These are phyloP conservation scores for Ostrea edulis DNA, from an alignment of 1,140 invertebrate genomes.

Conservation along the genomic window DNA sequence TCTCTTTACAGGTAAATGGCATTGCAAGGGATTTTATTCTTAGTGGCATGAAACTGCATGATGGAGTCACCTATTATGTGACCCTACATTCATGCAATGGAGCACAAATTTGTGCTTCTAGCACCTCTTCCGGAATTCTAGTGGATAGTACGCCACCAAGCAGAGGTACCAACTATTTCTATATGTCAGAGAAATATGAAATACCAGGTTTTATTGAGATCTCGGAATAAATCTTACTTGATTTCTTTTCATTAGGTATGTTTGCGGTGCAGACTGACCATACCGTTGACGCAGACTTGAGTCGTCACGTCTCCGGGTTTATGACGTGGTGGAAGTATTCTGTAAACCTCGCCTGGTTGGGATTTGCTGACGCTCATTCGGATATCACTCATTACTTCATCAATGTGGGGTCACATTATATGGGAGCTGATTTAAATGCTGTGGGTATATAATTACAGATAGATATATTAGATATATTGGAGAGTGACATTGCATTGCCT, in stretches of 20 bases:
- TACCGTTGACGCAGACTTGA: constrained; percentile 50
- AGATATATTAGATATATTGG: too few species aligned
- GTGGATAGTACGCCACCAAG: constrained; percentile 58
- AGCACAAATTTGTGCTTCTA: constrained; percentile 55
- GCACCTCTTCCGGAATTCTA: constrained; percentile 37
- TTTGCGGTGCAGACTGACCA: constrained; percentile 62
- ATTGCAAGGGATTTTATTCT: constrained; percentile 52
- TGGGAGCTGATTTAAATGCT: constrained; percentile 55
- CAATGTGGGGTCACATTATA: constrained; percentile 52
- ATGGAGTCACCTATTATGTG: constrained; percentile 59
- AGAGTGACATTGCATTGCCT: too few species aligned
- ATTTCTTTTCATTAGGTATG: constrained; percentile 48
- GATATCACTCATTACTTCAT: constrained; percentile 56
- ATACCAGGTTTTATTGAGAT: neutral
- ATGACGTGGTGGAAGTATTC: constrained; percentile 51
- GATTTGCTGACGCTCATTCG: constrained; percentile 63
- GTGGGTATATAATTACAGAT: constrained; percentile 44
- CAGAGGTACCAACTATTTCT: constrained; percentile 45
- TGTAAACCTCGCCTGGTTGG: constrained; percentile 60
- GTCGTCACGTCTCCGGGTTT: constrained; percentile 48
- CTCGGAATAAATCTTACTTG: neutral
- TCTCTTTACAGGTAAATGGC: constrained; percentile 46
- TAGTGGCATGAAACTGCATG: constrained; percentile 54
- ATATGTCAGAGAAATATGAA: neutral
- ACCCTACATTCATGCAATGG: constrained; percentile 60